These are phyloP conservation scores for Craseonycteris thonglongyai DNA, from an alignment of 2,113 vertebrate species.

Conservation along the genomic window DNA sequence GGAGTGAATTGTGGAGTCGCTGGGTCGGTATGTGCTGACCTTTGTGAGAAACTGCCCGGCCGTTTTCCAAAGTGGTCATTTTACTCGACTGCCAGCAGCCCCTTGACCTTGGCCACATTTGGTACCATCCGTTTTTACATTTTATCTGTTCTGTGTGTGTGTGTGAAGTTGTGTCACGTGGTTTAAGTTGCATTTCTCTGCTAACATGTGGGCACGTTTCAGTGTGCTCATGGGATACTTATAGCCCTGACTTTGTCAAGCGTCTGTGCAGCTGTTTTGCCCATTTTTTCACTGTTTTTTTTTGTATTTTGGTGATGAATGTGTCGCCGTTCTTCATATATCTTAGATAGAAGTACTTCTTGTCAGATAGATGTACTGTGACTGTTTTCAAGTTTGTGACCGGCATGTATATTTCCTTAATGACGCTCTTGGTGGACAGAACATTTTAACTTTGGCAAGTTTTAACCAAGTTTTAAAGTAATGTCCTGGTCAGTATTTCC, in stretches of 20 bases:
- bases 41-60: rapidly evolving
- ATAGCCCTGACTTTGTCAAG: neutral
- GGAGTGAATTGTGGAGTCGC: rapidly evolving
- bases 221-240: too few species aligned
- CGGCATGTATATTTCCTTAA: neutral
- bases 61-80: rapidly evolving
- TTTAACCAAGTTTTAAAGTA: neutral
- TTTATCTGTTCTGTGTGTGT: neutral
- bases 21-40: neutral
- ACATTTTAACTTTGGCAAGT: neutral
- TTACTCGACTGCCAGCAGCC: rapidly evolving
- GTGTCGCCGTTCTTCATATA: neutral
- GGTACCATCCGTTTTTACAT: rapidly evolving
- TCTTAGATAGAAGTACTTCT: neutral
- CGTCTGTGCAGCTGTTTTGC: neutral
- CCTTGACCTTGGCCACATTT: rapidly evolving
- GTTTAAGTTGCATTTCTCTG: neutral
- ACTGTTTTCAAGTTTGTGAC: neutral
- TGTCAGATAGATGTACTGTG: neutral
- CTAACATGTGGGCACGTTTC: neutral
- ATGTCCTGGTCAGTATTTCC: neutral
- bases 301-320: neutral
- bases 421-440: neutral
- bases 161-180: neutral
- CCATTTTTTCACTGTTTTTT: neutral